Percentiles rank a stretch among this genome's conserved stretches.
Evolutionary conservation across 2,888 invertebrate species (phyloP).

Genomic region (Lamellibrachia satsuma): DNA sequence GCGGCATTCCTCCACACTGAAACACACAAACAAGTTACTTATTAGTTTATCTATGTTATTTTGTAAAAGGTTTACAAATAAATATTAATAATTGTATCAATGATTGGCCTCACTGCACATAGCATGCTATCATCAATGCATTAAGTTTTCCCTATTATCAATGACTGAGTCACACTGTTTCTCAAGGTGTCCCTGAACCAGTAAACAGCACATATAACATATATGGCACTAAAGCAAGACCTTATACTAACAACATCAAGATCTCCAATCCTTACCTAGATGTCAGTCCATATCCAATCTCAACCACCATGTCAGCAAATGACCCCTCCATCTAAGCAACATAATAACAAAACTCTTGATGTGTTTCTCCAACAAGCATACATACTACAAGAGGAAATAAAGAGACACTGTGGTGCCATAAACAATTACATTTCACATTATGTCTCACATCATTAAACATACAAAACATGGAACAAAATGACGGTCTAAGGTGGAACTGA

Average conservation of each 20-base stretch:
- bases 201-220: background rate
- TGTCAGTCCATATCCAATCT: conserved; percentile 91
- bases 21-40: background rate
- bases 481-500: background rate
- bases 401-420: background rate
- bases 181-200: background rate
- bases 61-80: too few species aligned
- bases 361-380: background rate
- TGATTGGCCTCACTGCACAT: too few species aligned
- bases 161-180: background rate
- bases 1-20: conserved; percentile 68
- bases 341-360: background rate
- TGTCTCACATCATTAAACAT: background rate
- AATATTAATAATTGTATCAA: too few species aligned
- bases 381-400: background rate
- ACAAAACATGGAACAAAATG: background rate
- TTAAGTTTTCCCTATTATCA: too few species aligned
- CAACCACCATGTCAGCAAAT: conserved; percentile 85
- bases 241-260: background rate
- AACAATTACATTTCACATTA: background rate
- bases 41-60: background rate
- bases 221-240: background rate
- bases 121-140: background rate
- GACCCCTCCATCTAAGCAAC: conserved; percentile 60
- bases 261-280: conserved; percentile 61